Conservation (phyloP, 2,797 vertebrate genomes). For the Enteromius viviparus region DNA sequence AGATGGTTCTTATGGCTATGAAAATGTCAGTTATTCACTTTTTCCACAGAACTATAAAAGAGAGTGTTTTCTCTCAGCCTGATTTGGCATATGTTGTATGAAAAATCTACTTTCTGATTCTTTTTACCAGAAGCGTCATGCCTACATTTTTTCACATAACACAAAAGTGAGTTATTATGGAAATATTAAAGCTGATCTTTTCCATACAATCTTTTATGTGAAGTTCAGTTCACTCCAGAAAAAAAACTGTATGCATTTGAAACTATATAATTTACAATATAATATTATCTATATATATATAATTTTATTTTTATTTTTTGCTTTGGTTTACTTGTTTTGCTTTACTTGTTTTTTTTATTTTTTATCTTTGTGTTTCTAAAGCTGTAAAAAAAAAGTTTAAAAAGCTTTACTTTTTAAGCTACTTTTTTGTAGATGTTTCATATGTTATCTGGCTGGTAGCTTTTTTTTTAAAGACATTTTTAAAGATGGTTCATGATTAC, state of each 20-base stretch:
- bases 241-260: background rate
- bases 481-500: slow-evolving; percentile 2
- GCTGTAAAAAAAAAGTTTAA: background rate
- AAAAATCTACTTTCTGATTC: background rate
- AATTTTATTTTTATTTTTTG: background rate
- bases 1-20: slow-evolving; percentile 17
- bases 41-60: slow-evolving; percentile 5
- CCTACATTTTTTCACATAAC: background rate
- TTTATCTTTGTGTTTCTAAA: background rate
- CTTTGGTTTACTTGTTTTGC: background rate
- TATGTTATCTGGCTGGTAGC: background rate
- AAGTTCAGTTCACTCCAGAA: background rate
- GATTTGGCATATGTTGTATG: background rate
- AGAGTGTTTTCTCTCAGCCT: slow-evolving; percentile 21
- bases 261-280: background rate
- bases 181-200: background rate
- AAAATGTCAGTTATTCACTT: background rate
- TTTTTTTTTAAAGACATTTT: background rate
- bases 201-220: background rate
- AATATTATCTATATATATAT: background rate
- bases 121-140: background rate
- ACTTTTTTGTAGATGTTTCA: background rate
- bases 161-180: background rate
- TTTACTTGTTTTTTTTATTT: background rate
- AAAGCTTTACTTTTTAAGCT: background rate